Conservation (phyloP, 2,888 invertebrate genomes). For the Platynereis dumerilii region DNA sequence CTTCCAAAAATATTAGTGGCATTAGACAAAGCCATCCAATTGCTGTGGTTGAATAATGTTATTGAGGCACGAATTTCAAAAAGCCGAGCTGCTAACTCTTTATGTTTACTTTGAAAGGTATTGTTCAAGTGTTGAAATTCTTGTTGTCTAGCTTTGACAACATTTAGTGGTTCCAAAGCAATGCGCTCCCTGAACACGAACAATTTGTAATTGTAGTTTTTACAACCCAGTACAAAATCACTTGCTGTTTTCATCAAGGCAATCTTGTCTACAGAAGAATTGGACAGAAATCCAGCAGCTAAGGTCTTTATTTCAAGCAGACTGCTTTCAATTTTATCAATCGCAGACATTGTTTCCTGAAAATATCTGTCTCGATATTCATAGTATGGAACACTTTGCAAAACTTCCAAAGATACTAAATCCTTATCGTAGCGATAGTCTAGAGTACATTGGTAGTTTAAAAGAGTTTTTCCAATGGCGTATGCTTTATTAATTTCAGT, state of each 20-base stretch:
- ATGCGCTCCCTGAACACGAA: constrained; percentile 30
- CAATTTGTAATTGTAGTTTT: constrained; percentile 14
- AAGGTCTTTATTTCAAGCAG: constrained; percentile 10
- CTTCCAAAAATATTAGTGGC: not conserved
- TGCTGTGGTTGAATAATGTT: not conserved
- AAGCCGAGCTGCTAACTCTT: not conserved
- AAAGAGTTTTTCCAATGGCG: not conserved
- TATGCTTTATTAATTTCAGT: not conserved
- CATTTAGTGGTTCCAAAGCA: constrained; percentile 22
- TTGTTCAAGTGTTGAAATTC: constrained; percentile 4
- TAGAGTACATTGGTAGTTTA: not conserved
- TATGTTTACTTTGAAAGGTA: not conserved
- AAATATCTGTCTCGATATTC: constrained; percentile 30
- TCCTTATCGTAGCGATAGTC: not conserved
- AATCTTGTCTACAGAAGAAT: not conserved
- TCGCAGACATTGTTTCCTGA: constrained; percentile 22
- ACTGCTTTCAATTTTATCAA: constrained; percentile 21
- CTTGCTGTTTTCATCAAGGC: not conserved
- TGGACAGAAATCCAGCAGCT: not conserved
- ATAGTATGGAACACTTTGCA: constrained; percentile 1
- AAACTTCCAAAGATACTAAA: not conserved
- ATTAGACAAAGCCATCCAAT: not conserved
- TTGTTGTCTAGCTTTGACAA: constrained; percentile 15
- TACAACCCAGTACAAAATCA: not conserved
- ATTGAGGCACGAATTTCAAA: too few relatives aligned